Percentiles rank a stretch among this genome's conserved stretches.
Conservation (phyloP, 30 jellyfish, hydroid and myxozoan genomes). For the Cassiopea andromeda region DNA sequence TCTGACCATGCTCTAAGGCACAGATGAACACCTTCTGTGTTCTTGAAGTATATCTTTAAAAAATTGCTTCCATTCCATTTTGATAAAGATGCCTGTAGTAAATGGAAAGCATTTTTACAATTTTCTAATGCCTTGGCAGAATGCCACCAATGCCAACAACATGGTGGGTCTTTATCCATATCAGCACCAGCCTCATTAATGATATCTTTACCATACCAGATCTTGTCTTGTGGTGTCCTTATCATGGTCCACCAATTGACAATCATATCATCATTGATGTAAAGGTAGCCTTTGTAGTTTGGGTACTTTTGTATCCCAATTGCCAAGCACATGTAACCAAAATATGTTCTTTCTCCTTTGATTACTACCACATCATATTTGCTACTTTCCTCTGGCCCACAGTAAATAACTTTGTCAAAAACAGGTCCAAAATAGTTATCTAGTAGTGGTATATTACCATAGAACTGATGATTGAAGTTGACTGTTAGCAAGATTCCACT, state of each 20-base stretch:
- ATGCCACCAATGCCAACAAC: constrained; percentile 83
- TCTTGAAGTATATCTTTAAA: constrained; percentile 36
- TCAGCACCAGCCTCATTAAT: constrained; percentile 45
- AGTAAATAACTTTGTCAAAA: constrained; percentile 45
- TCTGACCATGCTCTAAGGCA: constrained; percentile 75
- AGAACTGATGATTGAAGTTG: constrained; percentile 62
- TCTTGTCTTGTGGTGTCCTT: constrained; percentile 20
- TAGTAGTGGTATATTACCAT: constrained; percentile 51
- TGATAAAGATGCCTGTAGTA: constrained; percentile 18
- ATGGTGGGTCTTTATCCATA: constrained; percentile 61
- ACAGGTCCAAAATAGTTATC: constrained; percentile 41
- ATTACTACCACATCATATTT: constrained; percentile 15
- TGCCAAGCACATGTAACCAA: constrained; percentile 73
- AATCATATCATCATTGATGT: constrained; percentile 77
- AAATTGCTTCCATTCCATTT: constrained; percentile 21
- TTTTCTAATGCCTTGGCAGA: constrained; percentile 28
- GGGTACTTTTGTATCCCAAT: constrained; percentile 52
- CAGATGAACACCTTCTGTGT: constrained; percentile 45
- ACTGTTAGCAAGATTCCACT: constrained; percentile 28
- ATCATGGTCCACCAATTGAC: constrained; percentile 85
- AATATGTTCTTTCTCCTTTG: constrained; percentile 47
- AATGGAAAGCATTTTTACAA: constrained; percentile 51
- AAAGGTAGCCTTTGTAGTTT: constrained; percentile 55
- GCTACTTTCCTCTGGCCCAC: constrained; percentile 50
- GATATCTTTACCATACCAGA: constrained; percentile 67